These are phyloP conservation scores for Anas platyrhynchos DNA, from an alignment of 2,113 vertebrate species.

Conservation along the genomic window DNA sequence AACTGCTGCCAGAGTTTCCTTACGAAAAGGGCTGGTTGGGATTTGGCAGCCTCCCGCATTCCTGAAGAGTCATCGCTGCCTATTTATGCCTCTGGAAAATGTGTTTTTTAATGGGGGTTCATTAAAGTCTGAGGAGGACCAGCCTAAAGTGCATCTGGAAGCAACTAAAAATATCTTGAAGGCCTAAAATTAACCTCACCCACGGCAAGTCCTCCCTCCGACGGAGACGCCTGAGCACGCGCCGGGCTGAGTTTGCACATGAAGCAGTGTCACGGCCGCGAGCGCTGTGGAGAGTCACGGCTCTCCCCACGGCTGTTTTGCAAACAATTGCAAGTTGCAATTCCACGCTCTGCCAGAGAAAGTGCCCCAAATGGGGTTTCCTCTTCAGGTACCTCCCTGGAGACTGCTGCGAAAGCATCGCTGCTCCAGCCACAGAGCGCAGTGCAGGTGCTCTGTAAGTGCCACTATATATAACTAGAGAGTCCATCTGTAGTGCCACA, in stretches of 20 bases:
- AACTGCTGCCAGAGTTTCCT: fast-evolving
- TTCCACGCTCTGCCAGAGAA: no score
- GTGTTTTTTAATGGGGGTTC: background rate
- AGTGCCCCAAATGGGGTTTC: no score
- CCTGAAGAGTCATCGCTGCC: fast-evolving
- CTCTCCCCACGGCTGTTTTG: no score
- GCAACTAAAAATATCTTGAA: slow-evolving; percentile 55
- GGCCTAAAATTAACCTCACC: slow-evolving; percentile 46
- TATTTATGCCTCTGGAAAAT: background rate
- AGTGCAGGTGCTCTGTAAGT: background rate
- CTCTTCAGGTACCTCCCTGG: no score
- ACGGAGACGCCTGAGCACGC: background rate
- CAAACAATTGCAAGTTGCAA: no score
- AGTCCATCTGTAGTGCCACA: background rate
- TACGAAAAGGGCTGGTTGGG: background rate
- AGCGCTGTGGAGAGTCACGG: no score
- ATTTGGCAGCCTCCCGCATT: background rate
- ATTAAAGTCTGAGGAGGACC: background rate
- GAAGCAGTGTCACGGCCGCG: no score
- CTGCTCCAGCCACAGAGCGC: no score
- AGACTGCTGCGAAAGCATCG: no score
- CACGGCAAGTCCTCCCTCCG: slow-evolving; percentile 12
- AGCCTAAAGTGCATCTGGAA: slow-evolving; percentile 29
- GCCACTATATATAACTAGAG: background rate
- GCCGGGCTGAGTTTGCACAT: no score